Evolutionary conservation across 2,113 vertebrate species (phyloP).

Genomic region (Petroica traversi): DNA sequence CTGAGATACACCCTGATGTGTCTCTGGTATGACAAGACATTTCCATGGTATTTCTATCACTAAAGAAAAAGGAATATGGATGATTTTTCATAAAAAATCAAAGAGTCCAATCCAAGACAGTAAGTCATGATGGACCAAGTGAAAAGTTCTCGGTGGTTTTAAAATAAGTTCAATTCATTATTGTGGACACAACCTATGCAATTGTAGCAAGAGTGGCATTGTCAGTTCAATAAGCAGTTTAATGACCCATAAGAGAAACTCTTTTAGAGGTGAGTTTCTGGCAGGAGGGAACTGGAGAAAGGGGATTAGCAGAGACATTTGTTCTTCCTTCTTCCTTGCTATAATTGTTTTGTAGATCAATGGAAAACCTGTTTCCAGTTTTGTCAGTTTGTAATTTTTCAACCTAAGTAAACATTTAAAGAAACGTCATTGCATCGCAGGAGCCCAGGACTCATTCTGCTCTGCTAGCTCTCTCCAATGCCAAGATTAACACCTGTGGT

Average conservation of each 20-base stretch:
- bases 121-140: neutral
- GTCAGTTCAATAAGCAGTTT: neutral
- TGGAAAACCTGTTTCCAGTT: constrained; percentile 8
- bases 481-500: constrained; percentile 55
- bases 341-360: neutral
- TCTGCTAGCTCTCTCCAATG: neutral
- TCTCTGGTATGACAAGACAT: neutral
- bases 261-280: neutral
- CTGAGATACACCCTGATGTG: neutral
- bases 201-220: neutral
- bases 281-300: neutral
- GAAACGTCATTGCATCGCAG: neutral
- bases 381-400: constrained; percentile 30
- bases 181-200: neutral
- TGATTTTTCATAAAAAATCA: neutral
- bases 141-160: neutral
- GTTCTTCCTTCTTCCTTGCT: neutral
- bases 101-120: neutral
- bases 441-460: constrained; percentile 25
- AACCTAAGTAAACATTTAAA: constrained; percentile 25
- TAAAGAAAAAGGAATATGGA: neutral
- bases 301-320: neutral
- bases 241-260: neutral
- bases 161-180: neutral
- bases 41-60: neutral